Conservation (phyloP, 2,113 vertebrate genomes). For the Platysternon megacephalum region DNA sequence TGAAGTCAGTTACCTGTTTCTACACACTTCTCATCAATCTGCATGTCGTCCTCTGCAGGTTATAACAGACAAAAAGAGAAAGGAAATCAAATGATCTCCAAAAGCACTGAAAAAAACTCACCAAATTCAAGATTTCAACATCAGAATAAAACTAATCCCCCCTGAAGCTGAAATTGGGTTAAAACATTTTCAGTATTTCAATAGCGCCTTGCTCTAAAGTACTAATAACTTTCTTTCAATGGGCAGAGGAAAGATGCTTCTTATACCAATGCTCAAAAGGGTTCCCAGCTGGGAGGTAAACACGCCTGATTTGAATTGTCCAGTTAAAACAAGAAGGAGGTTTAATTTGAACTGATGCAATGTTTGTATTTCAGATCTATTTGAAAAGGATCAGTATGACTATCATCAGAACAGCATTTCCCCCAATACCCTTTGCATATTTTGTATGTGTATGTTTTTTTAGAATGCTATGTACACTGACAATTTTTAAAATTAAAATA, state of each 20-base stretch:
- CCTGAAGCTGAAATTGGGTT: neutral
- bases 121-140: neutral
- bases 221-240: neutral
- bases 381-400: neutral
- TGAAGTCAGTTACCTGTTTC: conserved; percentile 89
- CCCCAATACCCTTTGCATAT: neutral
- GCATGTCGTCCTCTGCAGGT: conserved; percentile 88
- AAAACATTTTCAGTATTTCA: conserved; percentile 1
- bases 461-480: neutral
- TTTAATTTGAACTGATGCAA: neutral
- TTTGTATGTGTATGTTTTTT: neutral
- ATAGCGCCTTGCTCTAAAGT: neutral
- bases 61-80: conserved; percentile 14
- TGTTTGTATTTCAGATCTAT: neutral
- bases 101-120: neutral
- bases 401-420: neutral
- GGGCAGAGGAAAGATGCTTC: neutral
- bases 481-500: neutral
- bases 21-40: conserved; percentile 91
- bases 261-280: neutral
- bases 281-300: neutral
- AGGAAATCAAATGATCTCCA: neutral
- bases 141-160: neutral
- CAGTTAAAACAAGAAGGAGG: neutral
- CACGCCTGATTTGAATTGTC: neutral